Evolutionary conservation across 2,113 vertebrate genomes (phyloP), one percentile per base, ranked within the genome.

Genomic region (Agelaius tricolor): DNA sequence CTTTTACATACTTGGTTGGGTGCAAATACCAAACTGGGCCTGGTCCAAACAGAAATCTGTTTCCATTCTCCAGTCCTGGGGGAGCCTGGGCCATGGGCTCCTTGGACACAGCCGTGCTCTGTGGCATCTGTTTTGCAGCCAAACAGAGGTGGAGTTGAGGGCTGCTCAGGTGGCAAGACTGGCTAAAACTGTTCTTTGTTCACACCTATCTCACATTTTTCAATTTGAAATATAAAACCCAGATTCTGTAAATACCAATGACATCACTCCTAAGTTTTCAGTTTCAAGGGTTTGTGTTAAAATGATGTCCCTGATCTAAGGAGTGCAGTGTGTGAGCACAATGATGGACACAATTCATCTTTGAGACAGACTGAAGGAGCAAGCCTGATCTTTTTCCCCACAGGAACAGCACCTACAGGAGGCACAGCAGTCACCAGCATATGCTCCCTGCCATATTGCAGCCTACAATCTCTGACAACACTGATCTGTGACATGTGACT

Each of bases 101-200:
- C 39, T 30, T 35, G 27, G 35, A 30, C 55, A 52, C 0, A 0
- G 8, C 8, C 43, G 3, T 0, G 2, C 15, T 24, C 58, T 33
- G 44, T 35, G 37, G 9, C 31, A 37, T 49, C 59, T 31, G 7
- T 14, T 78, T 27, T 27, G 31, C 84, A 84, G 62, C 30, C 26
- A 43, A 82, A 78, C 6, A 68, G 17, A 55, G 7, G 15, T 10
- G 15, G 12, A 28, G 19, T 20, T 71, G n/a, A 74, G 20, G 18
- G 8, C 8, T 41, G 59, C 37, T 49, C n/a, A 35, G 33, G 12
- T 39, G 20, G 39, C 0, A 3, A 79, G 23, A 47, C 6, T 11
- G 5, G 20, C 28, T 35, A 78, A 87, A 91, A 17, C 20, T 71
- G 27, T 22, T 54, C 28, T 58, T 49, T 3, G 1, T 54, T 4